Evolutionary conservation across 2,888 invertebrate species (phyloP), one percentile per base, ranked within the genome.

Genomic region (Clunio marinus): DNA sequence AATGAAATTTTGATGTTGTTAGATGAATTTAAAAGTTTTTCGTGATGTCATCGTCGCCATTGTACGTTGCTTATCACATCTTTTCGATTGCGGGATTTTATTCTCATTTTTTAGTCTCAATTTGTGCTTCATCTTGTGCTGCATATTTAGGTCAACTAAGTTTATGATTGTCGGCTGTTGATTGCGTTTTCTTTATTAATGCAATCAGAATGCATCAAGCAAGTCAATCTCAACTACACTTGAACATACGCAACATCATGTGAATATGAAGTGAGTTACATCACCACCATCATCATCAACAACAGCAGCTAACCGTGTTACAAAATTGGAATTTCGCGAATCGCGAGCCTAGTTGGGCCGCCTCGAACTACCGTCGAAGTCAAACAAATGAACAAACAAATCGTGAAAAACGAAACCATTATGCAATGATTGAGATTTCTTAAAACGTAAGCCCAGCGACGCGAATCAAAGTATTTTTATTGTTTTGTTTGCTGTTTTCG

Each of bases 41-140:
- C n/a, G n/a, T n/a, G n/a, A n/a, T n/a, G n/a, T n/a, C n/a, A n/a
- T n/a, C n/a, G n/a, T n/a, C n/a, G n/a, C n/a, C n/a, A n/a, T n/a
- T n/a, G n/a, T n/a, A n/a, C n/a, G n/a, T n/a, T n/a, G n/a, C n/a
- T n/a, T n/a, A n/a, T n/a, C n/a, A n/a, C n/a, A n/a, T n/a, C n/a
- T n/a, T n/a, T n/a, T n/a, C n/a, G 41, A 41, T 51, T 22, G 51
- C 51, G 51, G 51, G 51, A 51, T 51, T 22, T 51, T n/a, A 51
- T n/a, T 51, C 51, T 41, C 10, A 51, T 51, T 51, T 4, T 41
- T 51, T 5, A 17, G 13, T 51, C 51, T 7, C 22, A 20, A 51
- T 51, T 41, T 15, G 41, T 15, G 41, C 41, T 41, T 22, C 22
- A n/a, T 20, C 20, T 22, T 3, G 22, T 22, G 51, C 17, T 51